A percentile compares a stretch with the other conserved stretches of the same genome.
These are phyloP conservation scores for Eupithecia subfuscata DNA, from an alignment of 2,888 invertebrate genomes.

Conservation along the genomic window DNA sequence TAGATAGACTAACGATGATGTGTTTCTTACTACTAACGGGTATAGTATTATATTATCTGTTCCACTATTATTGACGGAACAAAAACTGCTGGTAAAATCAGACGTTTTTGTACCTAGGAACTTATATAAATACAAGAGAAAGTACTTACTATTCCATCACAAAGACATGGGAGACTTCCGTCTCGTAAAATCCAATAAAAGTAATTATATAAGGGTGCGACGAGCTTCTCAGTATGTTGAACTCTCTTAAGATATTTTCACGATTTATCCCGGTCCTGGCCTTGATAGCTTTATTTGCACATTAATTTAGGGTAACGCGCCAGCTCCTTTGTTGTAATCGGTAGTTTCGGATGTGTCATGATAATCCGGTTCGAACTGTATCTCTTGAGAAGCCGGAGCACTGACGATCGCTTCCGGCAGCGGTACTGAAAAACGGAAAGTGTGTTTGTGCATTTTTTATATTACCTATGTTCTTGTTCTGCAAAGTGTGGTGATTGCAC, in stretches of 20 bases:
- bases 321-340: conserved; percentile 48
- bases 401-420: conserved; percentile 6
- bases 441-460: neutral
- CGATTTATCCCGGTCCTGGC: conserved; percentile 89
- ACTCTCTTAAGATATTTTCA: conserved; percentile 91
- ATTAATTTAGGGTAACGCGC: conserved; percentile 73
- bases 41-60: no score
- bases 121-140: neutral
- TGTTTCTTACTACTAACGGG: no score
- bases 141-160: conserved; percentile 91
- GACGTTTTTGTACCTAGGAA: no score
- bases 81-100: no score
- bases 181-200: conserved; percentile 51
- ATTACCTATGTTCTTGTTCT: no score
- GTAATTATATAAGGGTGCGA: conserved; percentile 93
- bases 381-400: neutral
- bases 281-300: conserved; percentile 93
- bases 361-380: conserved; percentile 21
- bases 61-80: no score
- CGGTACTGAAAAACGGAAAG: conserved; percentile 24
- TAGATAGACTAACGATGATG: no score
- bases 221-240: conserved; percentile 93
- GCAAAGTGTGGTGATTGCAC: no score
- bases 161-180: conserved; percentile 87
- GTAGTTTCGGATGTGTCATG: conserved; percentile 12